Conservation (phyloP, 2,888 invertebrate species). For the Callosobruchus maculatus region DNA sequence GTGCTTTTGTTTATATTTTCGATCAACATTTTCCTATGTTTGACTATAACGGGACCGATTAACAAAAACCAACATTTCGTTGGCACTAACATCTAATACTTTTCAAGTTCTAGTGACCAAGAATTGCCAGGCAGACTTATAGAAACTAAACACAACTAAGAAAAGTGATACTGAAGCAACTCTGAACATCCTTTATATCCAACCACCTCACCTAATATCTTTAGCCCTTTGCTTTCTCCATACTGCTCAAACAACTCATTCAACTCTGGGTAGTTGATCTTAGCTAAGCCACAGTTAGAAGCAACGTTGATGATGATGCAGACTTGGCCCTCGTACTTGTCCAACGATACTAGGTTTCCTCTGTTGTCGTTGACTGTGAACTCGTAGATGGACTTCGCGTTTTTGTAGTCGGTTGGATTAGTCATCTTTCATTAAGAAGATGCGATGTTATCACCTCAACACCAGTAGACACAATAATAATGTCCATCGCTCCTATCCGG, state of each 20-base stretch:
- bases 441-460: neutral
- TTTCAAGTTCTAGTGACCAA: too few species aligned
- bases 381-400: slow-evolving; percentile 72
- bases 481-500: neutral
- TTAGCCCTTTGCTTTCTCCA: slow-evolving; percentile 67
- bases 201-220: slow-evolving; percentile 57
- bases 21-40: too few species aligned
- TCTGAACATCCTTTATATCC: too few species aligned
- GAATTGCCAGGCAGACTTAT: too few species aligned
- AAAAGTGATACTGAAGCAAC: too few species aligned
- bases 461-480: neutral
- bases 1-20: too few species aligned
- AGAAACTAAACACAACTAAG: too few species aligned
- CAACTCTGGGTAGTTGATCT: slow-evolving; percentile 78
- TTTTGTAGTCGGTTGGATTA: slow-evolving; percentile 55
- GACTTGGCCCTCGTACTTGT: slow-evolving; percentile 77
- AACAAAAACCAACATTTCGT: too few species aligned
- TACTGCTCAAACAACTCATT: slow-evolving; percentile 72
- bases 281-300: slow-evolving; percentile 79
- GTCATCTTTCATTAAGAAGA: slow-evolving; percentile 3
- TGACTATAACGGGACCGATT: too few species aligned
- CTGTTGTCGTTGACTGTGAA: slow-evolving; percentile 78
- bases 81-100: too few species aligned
- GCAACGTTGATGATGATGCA: slow-evolving; percentile 86
- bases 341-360: slow-evolving; percentile 74